Conservation (phyloP, 2,113 vertebrate genomes). For the Odontesthes bonariensis region DNA sequence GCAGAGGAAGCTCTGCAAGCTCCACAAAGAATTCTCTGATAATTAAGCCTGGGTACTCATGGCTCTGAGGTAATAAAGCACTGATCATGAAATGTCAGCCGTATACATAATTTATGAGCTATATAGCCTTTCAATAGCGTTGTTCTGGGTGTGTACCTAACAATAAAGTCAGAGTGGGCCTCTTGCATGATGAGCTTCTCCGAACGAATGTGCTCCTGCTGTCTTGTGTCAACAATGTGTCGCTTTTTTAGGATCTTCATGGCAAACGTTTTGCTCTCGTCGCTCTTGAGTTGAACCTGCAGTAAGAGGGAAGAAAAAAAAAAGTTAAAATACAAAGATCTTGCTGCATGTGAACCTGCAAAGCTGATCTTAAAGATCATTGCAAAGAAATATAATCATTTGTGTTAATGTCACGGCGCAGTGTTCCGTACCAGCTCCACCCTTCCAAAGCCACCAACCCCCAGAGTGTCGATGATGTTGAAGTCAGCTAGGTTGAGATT, state of each 20-base stretch:
- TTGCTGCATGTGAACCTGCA: background rate
- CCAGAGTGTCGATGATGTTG: slow-evolving; percentile 91
- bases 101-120: background rate
- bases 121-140: background rate
- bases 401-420: background rate
- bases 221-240: slow-evolving; percentile 96
- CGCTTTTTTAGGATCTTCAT: slow-evolving; percentile 99
- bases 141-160: slow-evolving; percentile 84
- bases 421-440: slow-evolving; percentile 82
- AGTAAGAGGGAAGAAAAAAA: slow-evolving; percentile 1
- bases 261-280: slow-evolving; percentile 95
- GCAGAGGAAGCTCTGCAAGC: background rate
- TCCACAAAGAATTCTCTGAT: background rate
- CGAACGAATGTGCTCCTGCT: slow-evolving; percentile 98
- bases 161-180: slow-evolving; percentile 98
- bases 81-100: background rate
- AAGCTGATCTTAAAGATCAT: background rate
- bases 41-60: background rate
- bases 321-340: background rate
- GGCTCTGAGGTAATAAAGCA: slow-evolving; percentile 4
- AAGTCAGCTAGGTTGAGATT: slow-evolving; percentile 84
- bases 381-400: background rate
- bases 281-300: slow-evolving; percentile 97
- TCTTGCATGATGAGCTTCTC: slow-evolving; percentile 99
- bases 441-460: slow-evolving; percentile 92